Percentiles rank a stretch among this genome's conserved stretches.
These are phyloP conservation scores for Folsomia candida DNA, from an alignment of 2,888 invertebrate genomes.

Conservation along the genomic window DNA sequence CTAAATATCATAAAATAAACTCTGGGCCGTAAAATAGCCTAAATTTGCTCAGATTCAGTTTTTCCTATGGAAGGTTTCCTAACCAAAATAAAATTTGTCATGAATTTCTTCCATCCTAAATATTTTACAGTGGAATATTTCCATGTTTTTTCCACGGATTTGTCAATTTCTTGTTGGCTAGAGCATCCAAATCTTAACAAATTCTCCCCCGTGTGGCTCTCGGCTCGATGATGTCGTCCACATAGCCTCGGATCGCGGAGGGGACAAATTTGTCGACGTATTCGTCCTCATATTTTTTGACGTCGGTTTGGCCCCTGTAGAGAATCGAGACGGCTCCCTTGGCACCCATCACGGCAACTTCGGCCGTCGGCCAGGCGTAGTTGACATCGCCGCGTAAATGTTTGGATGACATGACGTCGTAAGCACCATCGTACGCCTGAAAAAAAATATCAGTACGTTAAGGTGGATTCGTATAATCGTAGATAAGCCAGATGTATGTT, in stretches of 20 bases:
- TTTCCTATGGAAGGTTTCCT: too few relatives aligned
- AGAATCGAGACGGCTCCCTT: slow-evolving; percentile 67
- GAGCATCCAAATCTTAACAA: slow-evolving; percentile 61
- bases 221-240: slow-evolving; percentile 68
- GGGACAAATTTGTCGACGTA: slow-evolving; percentile 67
- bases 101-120: too few relatives aligned
- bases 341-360: slow-evolving; percentile 69
- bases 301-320: slow-evolving; percentile 59
- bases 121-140: slow-evolving; percentile 66
- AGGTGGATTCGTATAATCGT: too few relatives aligned
- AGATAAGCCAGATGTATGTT: too few relatives aligned
- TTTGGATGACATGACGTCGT: slow-evolving; percentile 68
- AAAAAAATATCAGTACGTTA: too few relatives aligned
- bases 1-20: too few relatives aligned
- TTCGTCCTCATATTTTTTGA: slow-evolving; percentile 60
- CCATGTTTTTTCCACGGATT: slow-evolving; percentile 67
- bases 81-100: too few relatives aligned
- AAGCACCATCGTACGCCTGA: slow-evolving; percentile 65
- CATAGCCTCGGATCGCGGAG: slow-evolving; percentile 64
- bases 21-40: too few relatives aligned
- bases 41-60: too few relatives aligned
- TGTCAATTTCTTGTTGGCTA: slow-evolving; percentile 60
- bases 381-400: slow-evolving; percentile 67
- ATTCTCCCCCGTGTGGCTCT: slow-evolving; percentile 61
- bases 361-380: slow-evolving; percentile 70